Conservation (phyloP, 1,140 invertebrate genomes). For the Laupala kohalensis region DNA sequence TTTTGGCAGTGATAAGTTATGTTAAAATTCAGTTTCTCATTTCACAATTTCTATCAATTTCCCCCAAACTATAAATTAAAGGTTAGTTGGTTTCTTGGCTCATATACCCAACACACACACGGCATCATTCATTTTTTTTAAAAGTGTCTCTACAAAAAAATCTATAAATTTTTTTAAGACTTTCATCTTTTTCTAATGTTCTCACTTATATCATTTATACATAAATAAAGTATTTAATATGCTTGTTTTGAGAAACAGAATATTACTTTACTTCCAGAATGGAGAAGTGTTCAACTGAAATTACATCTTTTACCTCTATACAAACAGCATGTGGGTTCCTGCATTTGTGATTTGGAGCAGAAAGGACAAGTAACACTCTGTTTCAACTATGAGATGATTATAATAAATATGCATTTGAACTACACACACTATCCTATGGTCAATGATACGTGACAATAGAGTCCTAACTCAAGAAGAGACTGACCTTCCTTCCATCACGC, state of each 20-base stretch:
- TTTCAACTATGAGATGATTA: neutral
- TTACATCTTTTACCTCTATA: neutral
- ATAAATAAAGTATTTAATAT: neutral
- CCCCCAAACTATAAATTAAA: neutral
- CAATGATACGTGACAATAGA: neutral
- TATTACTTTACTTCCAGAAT: neutral
- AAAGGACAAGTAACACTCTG: neutral
- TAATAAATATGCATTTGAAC: neutral
- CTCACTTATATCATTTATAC: neutral
- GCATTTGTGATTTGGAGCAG: neutral
- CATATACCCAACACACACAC: neutral
- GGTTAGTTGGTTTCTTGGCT: neutral
- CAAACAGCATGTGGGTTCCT: neutral
- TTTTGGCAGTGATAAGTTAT: neutral
- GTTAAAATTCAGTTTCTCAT: neutral
- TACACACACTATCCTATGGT: neutral
- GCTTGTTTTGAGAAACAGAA: neutral
- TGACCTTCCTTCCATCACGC: neutral
- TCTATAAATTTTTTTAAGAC: neutral
- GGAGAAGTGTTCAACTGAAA: neutral
- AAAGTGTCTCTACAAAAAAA: neutral
- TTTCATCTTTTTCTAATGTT: neutral
- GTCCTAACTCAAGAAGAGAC: neutral
- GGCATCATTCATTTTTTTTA: neutral
- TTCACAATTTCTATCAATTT: neutral